phyloP scores from a whole-genome alignment of 2,113 vertebrate genomes.

The Crotalus viridis region DNA sequence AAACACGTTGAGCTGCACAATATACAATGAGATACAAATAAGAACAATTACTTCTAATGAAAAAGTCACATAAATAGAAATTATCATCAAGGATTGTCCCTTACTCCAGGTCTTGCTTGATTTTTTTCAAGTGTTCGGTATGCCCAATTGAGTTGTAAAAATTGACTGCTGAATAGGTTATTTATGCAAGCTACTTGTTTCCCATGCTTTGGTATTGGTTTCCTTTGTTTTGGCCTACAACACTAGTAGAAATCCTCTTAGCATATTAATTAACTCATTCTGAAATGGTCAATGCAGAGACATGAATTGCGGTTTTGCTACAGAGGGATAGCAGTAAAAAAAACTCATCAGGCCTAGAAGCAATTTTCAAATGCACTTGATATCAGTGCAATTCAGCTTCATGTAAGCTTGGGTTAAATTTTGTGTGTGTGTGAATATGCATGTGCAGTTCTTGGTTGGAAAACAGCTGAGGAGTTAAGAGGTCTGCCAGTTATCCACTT shows the following conservation, averaged over 20 bases:
- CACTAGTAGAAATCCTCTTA: not conserved
- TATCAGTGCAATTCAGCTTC: not conserved
- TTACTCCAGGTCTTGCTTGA: not conserved
- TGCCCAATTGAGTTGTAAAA: not conserved
- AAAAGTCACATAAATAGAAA: not conserved
- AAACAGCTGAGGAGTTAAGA: not conserved
- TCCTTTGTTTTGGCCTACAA: not conserved
- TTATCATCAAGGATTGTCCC: not conserved
- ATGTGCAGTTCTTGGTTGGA: not conserved
- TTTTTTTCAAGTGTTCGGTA: not conserved
- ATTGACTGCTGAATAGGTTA: not conserved
- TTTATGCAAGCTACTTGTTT: not conserved
- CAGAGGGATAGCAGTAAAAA: not conserved
- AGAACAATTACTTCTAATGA: not conserved
- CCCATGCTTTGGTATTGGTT: not conserved
- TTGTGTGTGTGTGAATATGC: not conserved
- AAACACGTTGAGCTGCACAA: not conserved
- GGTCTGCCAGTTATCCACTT: not conserved
- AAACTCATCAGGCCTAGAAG: not conserved
- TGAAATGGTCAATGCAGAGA: not conserved
- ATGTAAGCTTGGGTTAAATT: not conserved
- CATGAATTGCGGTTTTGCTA: not conserved
- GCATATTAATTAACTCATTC: not conserved
- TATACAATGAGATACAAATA: constrained; percentile 8
- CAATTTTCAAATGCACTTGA: not conserved